Conservation (phyloP, 2,888 invertebrate genomes). For the Nomada ruficornis region DNA sequence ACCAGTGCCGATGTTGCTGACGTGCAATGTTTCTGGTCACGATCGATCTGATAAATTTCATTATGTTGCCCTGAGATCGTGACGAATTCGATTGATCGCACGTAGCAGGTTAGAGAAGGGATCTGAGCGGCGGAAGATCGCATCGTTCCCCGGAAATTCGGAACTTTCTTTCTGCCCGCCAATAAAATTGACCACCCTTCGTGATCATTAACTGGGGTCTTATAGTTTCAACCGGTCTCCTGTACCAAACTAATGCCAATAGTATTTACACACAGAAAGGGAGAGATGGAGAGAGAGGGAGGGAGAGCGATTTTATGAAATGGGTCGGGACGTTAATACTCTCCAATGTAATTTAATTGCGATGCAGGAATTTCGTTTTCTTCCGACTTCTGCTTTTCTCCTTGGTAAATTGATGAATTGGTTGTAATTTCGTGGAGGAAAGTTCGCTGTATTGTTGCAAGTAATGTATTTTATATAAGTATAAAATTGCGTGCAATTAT, state of each 20-base stretch:
- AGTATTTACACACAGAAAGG: background rate
- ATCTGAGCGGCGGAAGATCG: background rate
- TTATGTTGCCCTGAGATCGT: slow-evolving; percentile 23
- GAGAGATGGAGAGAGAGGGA: background rate
- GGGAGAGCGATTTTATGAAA: background rate
- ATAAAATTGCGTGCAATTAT: background rate
- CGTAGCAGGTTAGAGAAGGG: background rate
- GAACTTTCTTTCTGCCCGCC: background rate
- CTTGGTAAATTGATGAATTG: no score
- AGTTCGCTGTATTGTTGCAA: no score
- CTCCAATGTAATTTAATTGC: no score
- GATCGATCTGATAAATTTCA: slow-evolving; percentile 58
- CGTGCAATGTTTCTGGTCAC: slow-evolving; percentile 35
- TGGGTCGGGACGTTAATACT: no score
- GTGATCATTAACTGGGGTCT: slow-evolving; percentile 1
- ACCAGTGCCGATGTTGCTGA: slow-evolving; percentile 27
- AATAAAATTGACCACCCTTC: background rate
- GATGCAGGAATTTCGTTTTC: no score
- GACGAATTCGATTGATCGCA: slow-evolving; percentile 18
- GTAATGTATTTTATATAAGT: background rate
- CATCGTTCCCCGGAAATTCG: slow-evolving; percentile 8
- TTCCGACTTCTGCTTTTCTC: no score
- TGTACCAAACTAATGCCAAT: background rate
- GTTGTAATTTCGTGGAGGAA: no score
- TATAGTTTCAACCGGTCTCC: background rate